Evolutionary conservation across 1,140 invertebrate species (phyloP).

Genomic region (Drosophila parabipectinata): DNA sequence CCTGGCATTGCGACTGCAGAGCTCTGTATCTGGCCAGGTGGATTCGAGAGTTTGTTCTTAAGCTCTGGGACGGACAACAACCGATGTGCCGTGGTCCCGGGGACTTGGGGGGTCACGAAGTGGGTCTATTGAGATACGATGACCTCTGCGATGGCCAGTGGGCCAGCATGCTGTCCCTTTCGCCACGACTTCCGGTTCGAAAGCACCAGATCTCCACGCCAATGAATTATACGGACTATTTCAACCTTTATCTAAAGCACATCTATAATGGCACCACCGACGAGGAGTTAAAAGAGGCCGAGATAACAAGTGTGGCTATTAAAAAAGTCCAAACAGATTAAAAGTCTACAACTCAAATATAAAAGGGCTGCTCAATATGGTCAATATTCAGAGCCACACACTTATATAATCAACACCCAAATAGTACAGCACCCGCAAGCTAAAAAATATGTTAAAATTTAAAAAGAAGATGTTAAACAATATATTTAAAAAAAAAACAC

Average conservation of each 20-base stretch:
- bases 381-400: background rate
- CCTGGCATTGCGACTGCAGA: conserved; percentile 94
- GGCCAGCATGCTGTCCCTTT: conserved; percentile 92
- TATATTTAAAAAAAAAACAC: no score
- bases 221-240: conserved; percentile 83
- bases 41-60: conserved; percentile 87
- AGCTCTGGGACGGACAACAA: conserved; percentile 89
- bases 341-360: background rate
- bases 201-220: conserved; percentile 77
- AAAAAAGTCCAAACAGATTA: conserved; percentile 68
- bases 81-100: conserved; percentile 91
- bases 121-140: conserved; percentile 88
- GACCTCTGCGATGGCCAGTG: conserved; percentile 92
- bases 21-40: conserved; percentile 90
- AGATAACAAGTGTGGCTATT: conserved; percentile 73
- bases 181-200: conserved; percentile 87
- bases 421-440: no score
- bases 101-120: conserved; percentile 83
- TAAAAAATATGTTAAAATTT: no score
- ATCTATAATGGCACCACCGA: conserved; percentile 76
- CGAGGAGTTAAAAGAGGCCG: conserved; percentile 67
- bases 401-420: no score
- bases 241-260: conserved; percentile 80
- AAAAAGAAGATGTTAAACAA: no score
- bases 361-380: background rate